Evolutionary conservation across 2,888 invertebrate genomes (phyloP), one percentile per base, ranked within the genome.

Genomic region (Clitarchus hookeri): DNA sequence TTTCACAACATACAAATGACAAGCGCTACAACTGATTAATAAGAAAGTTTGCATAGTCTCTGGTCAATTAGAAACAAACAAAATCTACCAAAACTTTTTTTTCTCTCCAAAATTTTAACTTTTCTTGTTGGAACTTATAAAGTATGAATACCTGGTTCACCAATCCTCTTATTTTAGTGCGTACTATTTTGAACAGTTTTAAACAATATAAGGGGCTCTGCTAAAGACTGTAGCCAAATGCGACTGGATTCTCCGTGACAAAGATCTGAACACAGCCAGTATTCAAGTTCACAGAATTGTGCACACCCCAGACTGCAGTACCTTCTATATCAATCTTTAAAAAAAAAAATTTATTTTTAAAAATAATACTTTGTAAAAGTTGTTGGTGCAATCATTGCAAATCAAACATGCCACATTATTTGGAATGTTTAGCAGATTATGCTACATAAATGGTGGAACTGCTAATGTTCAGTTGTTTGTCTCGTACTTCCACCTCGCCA

Each of bases 61-160:
- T 65, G 19, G 23, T 27, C 82, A 82, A 27, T 36, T 19, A 27
- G 6, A 82, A 82, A 27, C 26, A 82, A 79, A 82, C 82, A 82
- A 82, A 82, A 82, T 44, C 82, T 19, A 82, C 27, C 82, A 82
- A 27, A 65, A 65, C 65, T 4, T 65, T 65, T 65, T 65, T 65
- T 65, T 53, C 6, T 36, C 1, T 53, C 1, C 23, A 19, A 2
- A 11, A 65, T 65, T 65, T 65, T 65, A 65, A 23, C 19, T 65
- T 65, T 65, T 65, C 19, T n/a, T 65, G 65, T n/a, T 65, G 65
- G 65, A 65, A 65, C 65, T 65, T 65, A 65, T 11, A 12, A 65
- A 65, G 65, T 65, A 65, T 23, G 65, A 65, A 65, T 65, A 65
- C n/a, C 65, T 65, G 65, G 53, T 65, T 65, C n/a, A 19, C 65